phyloP scores from a whole-genome alignment of 2,113 vertebrate species.

The Trinectes maculatus region DNA sequence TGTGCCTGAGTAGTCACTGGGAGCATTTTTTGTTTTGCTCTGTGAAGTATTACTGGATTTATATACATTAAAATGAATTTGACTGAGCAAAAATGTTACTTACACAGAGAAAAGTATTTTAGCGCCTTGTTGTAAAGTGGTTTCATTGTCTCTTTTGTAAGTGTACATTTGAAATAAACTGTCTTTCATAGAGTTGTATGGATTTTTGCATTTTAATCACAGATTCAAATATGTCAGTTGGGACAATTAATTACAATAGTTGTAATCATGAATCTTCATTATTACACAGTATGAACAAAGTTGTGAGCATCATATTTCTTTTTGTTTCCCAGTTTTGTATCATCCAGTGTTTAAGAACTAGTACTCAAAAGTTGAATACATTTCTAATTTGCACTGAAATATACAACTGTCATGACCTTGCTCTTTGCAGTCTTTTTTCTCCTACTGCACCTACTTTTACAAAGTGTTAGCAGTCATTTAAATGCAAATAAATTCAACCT shows the following conservation, averaged over 20 bases:
- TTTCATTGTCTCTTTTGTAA: slow-evolving; percentile 76
- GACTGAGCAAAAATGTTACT: slow-evolving; percentile 30
- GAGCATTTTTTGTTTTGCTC: slow-evolving; percentile 20
- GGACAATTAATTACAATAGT: too few relatives aligned
- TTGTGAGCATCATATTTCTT: too few relatives aligned
- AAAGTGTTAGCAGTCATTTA: too few relatives aligned
- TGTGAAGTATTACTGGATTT: slow-evolving; percentile 43
- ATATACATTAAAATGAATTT: slow-evolving; percentile 32
- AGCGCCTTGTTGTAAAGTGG: slow-evolving; percentile 14
- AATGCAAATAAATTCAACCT: too few relatives aligned
- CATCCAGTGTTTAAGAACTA: too few relatives aligned
- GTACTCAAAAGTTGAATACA: too few relatives aligned
- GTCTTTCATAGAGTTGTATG: slow-evolving; percentile 37
- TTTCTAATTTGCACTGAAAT: too few relatives aligned
- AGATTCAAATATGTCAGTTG: too few relatives aligned
- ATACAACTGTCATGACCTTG: too few relatives aligned
- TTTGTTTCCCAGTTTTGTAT: background rate
- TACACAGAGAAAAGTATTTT: slow-evolving; percentile 22
- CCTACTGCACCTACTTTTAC: background rate
- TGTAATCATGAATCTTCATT: too few relatives aligned
- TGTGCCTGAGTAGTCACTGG: slow-evolving; percentile 45
- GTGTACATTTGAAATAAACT: slow-evolving; percentile 73
- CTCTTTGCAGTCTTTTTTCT: background rate
- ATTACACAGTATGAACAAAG: too few relatives aligned
- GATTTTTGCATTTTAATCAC: too few relatives aligned